Evolutionary conservation across 1,140 invertebrate genomes (phyloP).

Genomic region (Bombyx mandarina): DNA sequence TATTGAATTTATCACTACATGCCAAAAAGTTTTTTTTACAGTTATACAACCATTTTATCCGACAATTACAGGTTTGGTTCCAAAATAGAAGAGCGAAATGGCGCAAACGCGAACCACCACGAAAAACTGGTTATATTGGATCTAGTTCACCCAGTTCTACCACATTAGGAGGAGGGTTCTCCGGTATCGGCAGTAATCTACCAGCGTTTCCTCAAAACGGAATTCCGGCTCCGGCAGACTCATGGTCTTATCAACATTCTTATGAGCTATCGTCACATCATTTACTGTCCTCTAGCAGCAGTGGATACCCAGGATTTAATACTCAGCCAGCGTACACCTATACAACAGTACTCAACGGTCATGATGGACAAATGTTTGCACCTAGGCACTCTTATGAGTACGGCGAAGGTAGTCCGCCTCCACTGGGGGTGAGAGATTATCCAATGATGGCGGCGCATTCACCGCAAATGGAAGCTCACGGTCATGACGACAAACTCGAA

Average conservation of each 20-base stretch:
- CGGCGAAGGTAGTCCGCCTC: slow-evolving; percentile 74
- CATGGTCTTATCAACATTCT: slow-evolving; percentile 83
- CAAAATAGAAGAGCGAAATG: slow-evolving; percentile 97
- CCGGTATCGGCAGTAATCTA: slow-evolving; percentile 75
- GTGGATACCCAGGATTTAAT: slow-evolving; percentile 74
- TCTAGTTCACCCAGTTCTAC: slow-evolving; percentile 74
- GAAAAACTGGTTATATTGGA: slow-evolving; percentile 88
- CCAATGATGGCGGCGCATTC: slow-evolving; percentile 78
- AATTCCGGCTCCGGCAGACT: slow-evolving; percentile 77
- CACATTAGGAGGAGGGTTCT: slow-evolving; percentile 73
- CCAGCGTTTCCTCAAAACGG: slow-evolving; percentile 78
- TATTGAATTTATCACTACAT: slow-evolving; percentile 2
- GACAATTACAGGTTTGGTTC: slow-evolving; percentile 69
- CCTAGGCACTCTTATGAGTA: slow-evolving; percentile 73
- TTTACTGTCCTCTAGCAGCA: slow-evolving; percentile 78
- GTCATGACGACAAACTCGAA: slow-evolving; percentile 68
- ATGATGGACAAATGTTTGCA: slow-evolving; percentile 77
- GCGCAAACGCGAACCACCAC: slow-evolving; percentile 97
- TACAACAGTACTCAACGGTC: slow-evolving; percentile 77
- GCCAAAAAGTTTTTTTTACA: not conserved
- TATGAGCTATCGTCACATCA: slow-evolving; percentile 82
- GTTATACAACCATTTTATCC: too few species aligned
- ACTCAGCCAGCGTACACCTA: slow-evolving; percentile 73
- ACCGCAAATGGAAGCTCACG: slow-evolving; percentile 71
- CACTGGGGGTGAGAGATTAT: slow-evolving; percentile 74